A percentile compares a stretch with the other conserved stretches of the same genome.
Evolutionary conservation across 2,797 vertebrate genomes (phyloP).

Genomic region (Sebastes jordani): DNA sequence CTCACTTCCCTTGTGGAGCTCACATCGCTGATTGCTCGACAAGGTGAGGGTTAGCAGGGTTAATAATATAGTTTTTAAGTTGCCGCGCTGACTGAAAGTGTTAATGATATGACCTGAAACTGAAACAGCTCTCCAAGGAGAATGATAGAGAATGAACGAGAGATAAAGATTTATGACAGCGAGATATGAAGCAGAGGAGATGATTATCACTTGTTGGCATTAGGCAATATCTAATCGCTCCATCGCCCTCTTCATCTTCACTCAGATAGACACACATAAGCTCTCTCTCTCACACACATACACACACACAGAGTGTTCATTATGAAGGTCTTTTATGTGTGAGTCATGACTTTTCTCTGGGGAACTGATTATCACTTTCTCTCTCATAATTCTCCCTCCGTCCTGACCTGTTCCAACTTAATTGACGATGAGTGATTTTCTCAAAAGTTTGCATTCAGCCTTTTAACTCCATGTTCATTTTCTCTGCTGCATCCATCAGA

Average conservation of each 20-base stretch:
- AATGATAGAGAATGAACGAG: background rate
- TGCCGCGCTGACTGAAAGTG: slow-evolving; percentile 17
- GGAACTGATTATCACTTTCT: slow-evolving; percentile 56
- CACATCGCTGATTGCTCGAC: background rate
- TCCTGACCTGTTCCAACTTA: slow-evolving; percentile 50
- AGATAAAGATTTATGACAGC: slow-evolving; percentile 23
- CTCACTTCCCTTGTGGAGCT: background rate
- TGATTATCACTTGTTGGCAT: slow-evolving; percentile 58
- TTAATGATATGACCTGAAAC: slow-evolving; percentile 63
- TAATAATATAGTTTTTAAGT: slow-evolving; percentile 36
- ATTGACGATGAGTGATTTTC: slow-evolving; percentile 44
- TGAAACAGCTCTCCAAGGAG: slow-evolving; percentile 39
- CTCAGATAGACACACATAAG: slow-evolving; percentile 19
- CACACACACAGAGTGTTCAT: slow-evolving; percentile 29
- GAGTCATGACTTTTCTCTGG: slow-evolving; percentile 63
- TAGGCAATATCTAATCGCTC: slow-evolving; percentile 52
- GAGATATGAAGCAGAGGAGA: slow-evolving; percentile 45
- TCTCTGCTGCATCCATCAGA: background rate
- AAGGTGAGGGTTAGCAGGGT: slow-evolving; percentile 20
- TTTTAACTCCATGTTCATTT: slow-evolving; percentile 8
- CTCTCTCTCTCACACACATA: background rate
- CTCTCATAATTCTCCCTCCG: slow-evolving; percentile 41
- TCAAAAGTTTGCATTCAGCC: slow-evolving; percentile 38
- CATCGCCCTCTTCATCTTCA: slow-evolving; percentile 44
- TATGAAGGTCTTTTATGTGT: slow-evolving; percentile 49